These are phyloP conservation scores for Cryptosula pallasiana DNA, from an alignment of 2,888 invertebrate genomes.

Conservation along the genomic window DNA sequence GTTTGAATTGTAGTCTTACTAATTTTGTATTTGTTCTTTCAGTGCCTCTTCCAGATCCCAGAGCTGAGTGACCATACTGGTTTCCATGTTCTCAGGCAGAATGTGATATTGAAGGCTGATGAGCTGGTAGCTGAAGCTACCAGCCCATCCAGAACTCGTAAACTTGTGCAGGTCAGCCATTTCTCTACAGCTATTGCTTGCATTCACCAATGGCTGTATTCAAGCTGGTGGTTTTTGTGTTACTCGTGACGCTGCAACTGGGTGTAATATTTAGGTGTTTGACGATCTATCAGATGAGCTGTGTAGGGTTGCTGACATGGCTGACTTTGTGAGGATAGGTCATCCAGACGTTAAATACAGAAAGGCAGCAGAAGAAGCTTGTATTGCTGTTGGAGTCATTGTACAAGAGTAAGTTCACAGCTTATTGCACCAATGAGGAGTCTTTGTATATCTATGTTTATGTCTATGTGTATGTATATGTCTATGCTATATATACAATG, in stretches of 20 bases:
- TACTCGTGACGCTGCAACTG: no score
- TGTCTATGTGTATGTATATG: no score
- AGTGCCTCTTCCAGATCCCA: slow-evolving; percentile 81
- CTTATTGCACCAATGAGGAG: no score
- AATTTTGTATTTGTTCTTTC: slow-evolving; percentile 34
- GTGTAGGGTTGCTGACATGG: slow-evolving; percentile 92
- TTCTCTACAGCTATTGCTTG: no score
- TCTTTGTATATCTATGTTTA: no score
- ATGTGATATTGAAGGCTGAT: slow-evolving; percentile 67
- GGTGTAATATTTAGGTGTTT: slow-evolving; percentile 65
- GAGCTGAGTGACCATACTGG: slow-evolving; percentile 72
- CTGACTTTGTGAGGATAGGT: slow-evolving; percentile 89
- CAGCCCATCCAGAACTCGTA: slow-evolving; percentile 61
- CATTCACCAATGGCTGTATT: no score
- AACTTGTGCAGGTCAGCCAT: slow-evolving; percentile 64
- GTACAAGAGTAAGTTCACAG: slow-evolving; percentile 87
- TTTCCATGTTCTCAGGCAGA: slow-evolving; percentile 72
- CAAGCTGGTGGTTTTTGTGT: no score
- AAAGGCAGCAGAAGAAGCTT: slow-evolving; percentile 81
- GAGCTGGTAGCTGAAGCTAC: slow-evolving; percentile 72
- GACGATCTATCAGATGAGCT: slow-evolving; percentile 91
- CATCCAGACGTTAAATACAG: slow-evolving; percentile 73
- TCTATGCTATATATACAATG: no score
- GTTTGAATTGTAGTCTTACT: no score
- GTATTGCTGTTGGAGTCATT: slow-evolving; percentile 78